phyloP scores from a whole-genome alignment of 2,113 vertebrate species.

The Aythya baeri region DNA sequence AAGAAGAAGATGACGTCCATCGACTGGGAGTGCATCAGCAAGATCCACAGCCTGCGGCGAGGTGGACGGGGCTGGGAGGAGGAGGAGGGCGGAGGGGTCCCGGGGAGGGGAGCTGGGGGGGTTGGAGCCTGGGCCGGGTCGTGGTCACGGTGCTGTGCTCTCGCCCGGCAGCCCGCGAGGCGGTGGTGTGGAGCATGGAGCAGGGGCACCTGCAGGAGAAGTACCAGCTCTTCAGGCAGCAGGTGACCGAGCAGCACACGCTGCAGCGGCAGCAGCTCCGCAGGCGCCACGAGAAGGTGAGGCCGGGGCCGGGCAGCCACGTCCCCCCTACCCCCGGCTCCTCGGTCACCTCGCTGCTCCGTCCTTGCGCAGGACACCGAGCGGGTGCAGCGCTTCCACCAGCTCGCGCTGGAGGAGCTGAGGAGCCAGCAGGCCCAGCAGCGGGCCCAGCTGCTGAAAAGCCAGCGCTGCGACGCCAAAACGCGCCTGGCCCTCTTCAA shows the following conservation, averaged over 20 bases:
- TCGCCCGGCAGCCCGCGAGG: conserved; percentile 64
- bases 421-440: conserved; percentile 65
- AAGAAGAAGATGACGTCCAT: conserved; percentile 74
- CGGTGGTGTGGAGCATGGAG: conserved; percentile 75
- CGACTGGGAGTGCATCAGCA: conserved; percentile 70
- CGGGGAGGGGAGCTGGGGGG: too few species aligned
- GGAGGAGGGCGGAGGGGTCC: neutral
- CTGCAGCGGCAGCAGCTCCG: conserved; percentile 75
- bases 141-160: neutral
- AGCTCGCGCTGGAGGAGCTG: conserved; percentile 69
- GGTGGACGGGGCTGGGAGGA: neutral
- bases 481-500: conserved; percentile 58
- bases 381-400: conserved; percentile 71
- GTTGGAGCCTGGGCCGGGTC: neutral
- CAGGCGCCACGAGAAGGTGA: conserved; percentile 77
- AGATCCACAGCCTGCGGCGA: conserved; percentile 74
- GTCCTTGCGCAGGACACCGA: conserved; percentile 67
- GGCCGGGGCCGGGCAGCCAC: fast-evolving
- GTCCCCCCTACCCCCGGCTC: fast-evolving
- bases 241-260: conserved; percentile 74
- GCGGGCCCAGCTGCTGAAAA: conserved; percentile 56
- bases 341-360: neutral
- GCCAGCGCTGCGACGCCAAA: conserved; percentile 65
- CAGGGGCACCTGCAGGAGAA: conserved; percentile 78
- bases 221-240: conserved; percentile 79